Evolutionary conservation across 2,113 vertebrate species (phyloP).

Genomic region (Brachirus orientalis): DNA sequence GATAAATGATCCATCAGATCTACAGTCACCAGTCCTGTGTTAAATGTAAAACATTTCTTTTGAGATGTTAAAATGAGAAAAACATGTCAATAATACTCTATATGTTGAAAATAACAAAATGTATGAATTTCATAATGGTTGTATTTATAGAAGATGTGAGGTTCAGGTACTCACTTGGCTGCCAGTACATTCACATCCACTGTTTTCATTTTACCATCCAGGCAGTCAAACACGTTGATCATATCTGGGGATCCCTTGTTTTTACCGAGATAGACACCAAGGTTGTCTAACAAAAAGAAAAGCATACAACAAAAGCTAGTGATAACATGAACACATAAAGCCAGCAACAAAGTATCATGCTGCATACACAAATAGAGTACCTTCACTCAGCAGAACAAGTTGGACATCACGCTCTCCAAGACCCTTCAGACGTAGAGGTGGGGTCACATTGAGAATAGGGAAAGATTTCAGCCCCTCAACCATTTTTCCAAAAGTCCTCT

Average conservation of each 20-base stretch:
- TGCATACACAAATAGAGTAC: conserved; percentile 23
- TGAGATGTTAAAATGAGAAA: neutral
- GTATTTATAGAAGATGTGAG: neutral
- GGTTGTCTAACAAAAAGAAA: conserved; percentile 49
- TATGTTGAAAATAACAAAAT: neutral
- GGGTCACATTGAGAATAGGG: conserved; percentile 44
- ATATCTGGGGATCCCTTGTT: neutral
- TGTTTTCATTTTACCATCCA: conserved; percentile 13
- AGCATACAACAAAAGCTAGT: neutral
- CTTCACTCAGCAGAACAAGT: conserved; percentile 51
- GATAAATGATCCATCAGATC: conserved; percentile 44
- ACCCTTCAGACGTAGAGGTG: conserved; percentile 53
- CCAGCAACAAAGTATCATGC: neutral
- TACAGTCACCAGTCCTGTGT: conserved; percentile 56
- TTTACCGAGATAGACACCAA: conserved; percentile 32
- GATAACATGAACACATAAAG: neutral
- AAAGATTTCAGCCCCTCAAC: conserved; percentile 27
- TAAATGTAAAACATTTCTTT: neutral
- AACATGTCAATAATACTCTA: neutral
- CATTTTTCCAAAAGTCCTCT: conserved; percentile 58
- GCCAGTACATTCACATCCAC: conserved; percentile 58
- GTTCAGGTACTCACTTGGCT: conserved; percentile 42
- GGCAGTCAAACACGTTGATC: conserved; percentile 4
- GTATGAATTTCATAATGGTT: neutral
- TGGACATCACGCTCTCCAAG: neutral